These are phyloP conservation scores for Periophthalmus modestus DNA, from an alignment of 2,113 vertebrate genomes.

Conservation along the genomic window DNA sequence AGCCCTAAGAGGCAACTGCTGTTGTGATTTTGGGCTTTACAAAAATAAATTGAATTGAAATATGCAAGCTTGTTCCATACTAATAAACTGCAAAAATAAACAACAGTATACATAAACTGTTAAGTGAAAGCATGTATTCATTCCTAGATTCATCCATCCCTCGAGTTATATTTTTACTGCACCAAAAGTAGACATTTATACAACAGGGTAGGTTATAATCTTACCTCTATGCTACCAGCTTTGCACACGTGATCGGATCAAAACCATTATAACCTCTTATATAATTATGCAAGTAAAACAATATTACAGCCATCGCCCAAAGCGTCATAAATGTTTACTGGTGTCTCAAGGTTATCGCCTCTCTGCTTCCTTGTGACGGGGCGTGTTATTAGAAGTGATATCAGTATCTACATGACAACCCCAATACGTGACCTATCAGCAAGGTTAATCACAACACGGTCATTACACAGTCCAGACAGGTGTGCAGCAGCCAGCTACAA, in stretches of 20 bases:
- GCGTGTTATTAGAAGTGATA: slow-evolving; percentile 4
- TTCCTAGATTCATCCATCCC: no score
- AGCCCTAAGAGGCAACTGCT: no score
- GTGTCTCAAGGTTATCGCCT: slow-evolving; percentile 1
- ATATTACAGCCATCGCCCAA: neutral
- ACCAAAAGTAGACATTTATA: neutral
- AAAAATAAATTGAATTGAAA: no score
- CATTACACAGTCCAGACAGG: slow-evolving; percentile 27
- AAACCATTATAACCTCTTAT: neutral
- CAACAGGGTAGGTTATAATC: neutral
- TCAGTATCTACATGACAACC: slow-evolving; percentile 27
- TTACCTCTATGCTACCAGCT: neutral
- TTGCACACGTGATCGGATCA: neutral
- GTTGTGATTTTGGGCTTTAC: no score
- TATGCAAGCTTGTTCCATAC: no score
- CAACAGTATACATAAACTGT: neutral
- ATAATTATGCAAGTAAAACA: neutral
- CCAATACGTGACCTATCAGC: slow-evolving; percentile 14
- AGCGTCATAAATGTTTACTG: neutral
- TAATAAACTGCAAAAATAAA: neutral
- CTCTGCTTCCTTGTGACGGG: slow-evolving; percentile 3
- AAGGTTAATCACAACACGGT: slow-evolving; percentile 14
- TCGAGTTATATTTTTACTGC: neutral
- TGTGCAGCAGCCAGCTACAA: slow-evolving; percentile 12
- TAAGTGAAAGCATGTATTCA: no score